Evolutionary conservation across 2,888 invertebrate genomes (phyloP), one percentile per base, ranked within the genome.

Genomic region (Dioctria rufipes): DNA sequence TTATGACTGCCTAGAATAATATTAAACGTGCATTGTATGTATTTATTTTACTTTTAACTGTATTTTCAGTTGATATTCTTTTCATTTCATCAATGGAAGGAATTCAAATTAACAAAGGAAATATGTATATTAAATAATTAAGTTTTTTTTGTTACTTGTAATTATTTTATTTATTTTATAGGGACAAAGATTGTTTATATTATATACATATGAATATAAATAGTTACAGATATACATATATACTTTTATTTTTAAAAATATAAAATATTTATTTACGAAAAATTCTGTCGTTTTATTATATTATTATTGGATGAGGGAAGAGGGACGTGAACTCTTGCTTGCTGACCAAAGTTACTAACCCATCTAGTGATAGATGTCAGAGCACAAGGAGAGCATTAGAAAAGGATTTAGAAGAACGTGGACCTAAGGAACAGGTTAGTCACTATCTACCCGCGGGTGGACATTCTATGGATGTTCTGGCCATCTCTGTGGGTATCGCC

Each of bases 121-220:
- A 58, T 54, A 25, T 25, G 25, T 25, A 58, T 58, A 58, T 73
- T 54, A 73, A 25, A 73, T 25, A 61, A 39, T 73, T 73, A 73
- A 73, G 73, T 73, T 73, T 13, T 11, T 73, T 73, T 73, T 73
- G 73, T 73, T 73, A 73, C 39, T 73, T 61, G 40, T 73, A 73
- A 73, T 73, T 81, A 81, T 81, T 81, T 81, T 81, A 81, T 81
- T 81, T 81, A 81, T 81, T 81, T 81, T 78, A 63, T 81, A 81
- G 81, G 81, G 78, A 78, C 77, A 81, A 81, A 81, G 81, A 77
- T 81, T 78, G 78, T 81, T 81, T 81, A 71, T 81, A 78, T 25
- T 25, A 25, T 81, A 80, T 80, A 75, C 58, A 66, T 79, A 79
- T 67, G 65, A 79, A 67, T 79, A 79, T 79, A 73, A 73, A 73